These are phyloP conservation scores for Magallana angulata DNA, from an alignment of 1,140 invertebrate species.

Conservation along the genomic window DNA sequence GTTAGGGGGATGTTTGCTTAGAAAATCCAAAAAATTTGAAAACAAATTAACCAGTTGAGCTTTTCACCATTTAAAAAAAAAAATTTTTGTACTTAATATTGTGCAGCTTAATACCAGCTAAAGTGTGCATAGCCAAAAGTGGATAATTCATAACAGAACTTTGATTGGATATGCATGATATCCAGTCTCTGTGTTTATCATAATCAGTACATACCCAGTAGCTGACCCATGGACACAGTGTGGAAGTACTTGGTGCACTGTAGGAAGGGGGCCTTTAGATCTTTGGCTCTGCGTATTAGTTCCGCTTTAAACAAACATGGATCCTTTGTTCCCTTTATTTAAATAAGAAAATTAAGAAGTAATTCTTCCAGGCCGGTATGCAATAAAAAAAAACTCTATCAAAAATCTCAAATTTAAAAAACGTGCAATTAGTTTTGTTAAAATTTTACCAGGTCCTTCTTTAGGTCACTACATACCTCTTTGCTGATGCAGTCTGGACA, in stretches of 20 bases:
- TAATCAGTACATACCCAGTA: conserved; percentile 66
- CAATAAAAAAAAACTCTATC: not conserved
- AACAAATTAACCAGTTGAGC: too few relatives aligned
- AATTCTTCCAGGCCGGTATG: not conserved
- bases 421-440: not conserved
- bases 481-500: conserved; percentile 76
- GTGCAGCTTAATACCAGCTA: too few relatives aligned
- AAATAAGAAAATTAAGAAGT: not conserved
- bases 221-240: conserved; percentile 75
- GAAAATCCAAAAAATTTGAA: too few relatives aligned
- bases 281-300: conserved; percentile 71
- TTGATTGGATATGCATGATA: too few relatives aligned
- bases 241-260: conserved; percentile 79
- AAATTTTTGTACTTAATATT: too few relatives aligned
- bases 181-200: not conserved
- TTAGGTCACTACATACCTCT: conserved; percentile 59
- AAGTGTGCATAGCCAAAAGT: too few relatives aligned
- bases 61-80: too few relatives aligned
- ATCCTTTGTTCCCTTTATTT: conserved; percentile 69
- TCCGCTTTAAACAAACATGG: conserved; percentile 74
- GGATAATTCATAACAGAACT: too few relatives aligned
- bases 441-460: not conserved
- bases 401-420: not conserved
- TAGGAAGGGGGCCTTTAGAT: conserved; percentile 75
- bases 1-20: too few relatives aligned